phyloP scores from a whole-genome alignment of 2,797 vertebrate genomes.

The Acanthiza pusilla region DNA sequence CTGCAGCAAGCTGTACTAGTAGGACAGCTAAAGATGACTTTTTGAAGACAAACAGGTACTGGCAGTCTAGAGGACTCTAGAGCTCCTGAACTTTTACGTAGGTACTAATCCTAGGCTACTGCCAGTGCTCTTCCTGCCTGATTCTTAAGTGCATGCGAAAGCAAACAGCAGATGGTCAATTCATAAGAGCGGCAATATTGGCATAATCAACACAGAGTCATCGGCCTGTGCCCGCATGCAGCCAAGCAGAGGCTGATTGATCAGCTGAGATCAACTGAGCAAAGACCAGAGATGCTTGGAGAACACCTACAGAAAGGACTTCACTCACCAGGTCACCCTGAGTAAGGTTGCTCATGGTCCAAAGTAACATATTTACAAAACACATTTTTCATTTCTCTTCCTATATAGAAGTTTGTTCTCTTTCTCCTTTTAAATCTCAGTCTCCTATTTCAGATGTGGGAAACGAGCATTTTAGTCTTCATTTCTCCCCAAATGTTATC shows the following conservation, averaged over 20 bases:
- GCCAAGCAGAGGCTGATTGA: neutral
- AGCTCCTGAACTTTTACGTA: neutral
- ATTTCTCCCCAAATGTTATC: neutral
- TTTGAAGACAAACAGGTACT: neutral
- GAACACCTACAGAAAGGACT: neutral
- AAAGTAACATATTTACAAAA: neutral
- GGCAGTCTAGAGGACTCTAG: neutral
- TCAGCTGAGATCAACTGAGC: neutral
- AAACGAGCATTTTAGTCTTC: neutral
- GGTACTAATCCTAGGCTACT: neutral
- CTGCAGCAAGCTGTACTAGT: neutral
- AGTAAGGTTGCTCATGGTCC: neutral
- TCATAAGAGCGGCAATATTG: fast-evolving
- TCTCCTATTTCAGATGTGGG: neutral
- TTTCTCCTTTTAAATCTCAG: neutral
- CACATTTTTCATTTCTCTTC: neutral
- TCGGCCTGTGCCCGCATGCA: neutral
- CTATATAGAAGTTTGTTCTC: neutral
- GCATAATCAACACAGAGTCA: neutral
- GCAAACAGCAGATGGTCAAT: neutral
- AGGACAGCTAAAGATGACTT: neutral
- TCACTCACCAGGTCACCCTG: neutral
- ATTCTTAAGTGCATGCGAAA: neutral
- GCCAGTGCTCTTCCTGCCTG: neutral
- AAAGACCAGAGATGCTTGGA: neutral